Evolutionary conservation across 2,888 invertebrate genomes (phyloP).

Genomic region (Protonemura montana): DNA sequence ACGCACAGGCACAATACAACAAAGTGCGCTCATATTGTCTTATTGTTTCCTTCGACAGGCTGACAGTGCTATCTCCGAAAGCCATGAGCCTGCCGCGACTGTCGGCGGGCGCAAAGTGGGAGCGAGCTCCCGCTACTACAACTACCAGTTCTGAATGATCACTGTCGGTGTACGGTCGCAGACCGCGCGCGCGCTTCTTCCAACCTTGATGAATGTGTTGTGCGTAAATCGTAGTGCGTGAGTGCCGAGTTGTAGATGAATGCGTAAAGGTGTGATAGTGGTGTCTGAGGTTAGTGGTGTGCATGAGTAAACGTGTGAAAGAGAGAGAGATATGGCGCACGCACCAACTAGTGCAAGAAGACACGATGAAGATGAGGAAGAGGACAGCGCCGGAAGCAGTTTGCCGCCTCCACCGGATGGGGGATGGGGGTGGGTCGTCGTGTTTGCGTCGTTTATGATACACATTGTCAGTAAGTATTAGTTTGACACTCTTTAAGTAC

Average conservation of each 20-base stretch:
- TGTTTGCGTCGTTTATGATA: constrained; percentile 94
- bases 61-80: constrained; percentile 17
- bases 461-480: constrained; percentile 87
- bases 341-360: constrained; percentile 44
- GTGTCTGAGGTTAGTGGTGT: constrained; percentile 22
- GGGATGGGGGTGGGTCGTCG: constrained; percentile 95
- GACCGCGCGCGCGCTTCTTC: neutral
- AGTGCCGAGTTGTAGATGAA: constrained; percentile 10
- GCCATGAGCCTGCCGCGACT: constrained; percentile 20
- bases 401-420: constrained; percentile 78
- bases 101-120: constrained; percentile 15
- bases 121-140: neutral
- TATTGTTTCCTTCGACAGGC: constrained; percentile 29
- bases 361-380: constrained; percentile 36
- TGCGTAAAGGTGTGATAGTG: constrained; percentile 19
- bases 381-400: constrained; percentile 38
- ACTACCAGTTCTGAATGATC: constrained; percentile 3
- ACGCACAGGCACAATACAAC: neutral
- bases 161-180: neutral
- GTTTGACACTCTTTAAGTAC: neutral
- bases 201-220: neutral
- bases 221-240: constrained; percentile 21
- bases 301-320: constrained; percentile 36
- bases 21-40: neutral
- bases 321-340: constrained; percentile 46